Conservation (phyloP, 2,113 vertebrate genomes). For the Tachycineta bicolor region DNA sequence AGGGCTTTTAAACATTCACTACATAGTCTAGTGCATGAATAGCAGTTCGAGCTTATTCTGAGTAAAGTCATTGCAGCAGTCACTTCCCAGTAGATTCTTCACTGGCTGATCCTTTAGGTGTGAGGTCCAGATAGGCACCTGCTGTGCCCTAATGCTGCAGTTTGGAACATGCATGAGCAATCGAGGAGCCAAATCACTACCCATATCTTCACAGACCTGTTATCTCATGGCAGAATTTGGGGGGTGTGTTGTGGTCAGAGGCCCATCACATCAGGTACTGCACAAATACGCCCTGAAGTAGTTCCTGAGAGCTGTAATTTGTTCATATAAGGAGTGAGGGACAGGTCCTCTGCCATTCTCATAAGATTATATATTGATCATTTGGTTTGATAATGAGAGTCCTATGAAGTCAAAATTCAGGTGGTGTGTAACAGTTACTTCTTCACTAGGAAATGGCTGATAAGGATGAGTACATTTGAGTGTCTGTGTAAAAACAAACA, state of each 20-base stretch:
- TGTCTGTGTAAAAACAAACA: not conserved
- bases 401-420: not conserved
- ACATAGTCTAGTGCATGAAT: not conserved
- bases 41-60: not conserved
- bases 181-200: not conserved
- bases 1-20: not conserved
- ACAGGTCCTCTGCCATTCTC: not conserved
- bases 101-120: not conserved
- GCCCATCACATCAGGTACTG: not conserved
- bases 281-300: not conserved
- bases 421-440: not conserved
- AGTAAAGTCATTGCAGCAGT: not conserved
- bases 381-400: not conserved
- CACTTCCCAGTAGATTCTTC: not conserved
- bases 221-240: not conserved
- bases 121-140: not conserved
- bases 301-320: not conserved
- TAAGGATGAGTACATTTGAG: not conserved
- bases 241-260: not conserved
- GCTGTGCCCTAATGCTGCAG: not conserved
- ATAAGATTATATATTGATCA: not conserved
- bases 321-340: fast-evolving
- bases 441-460: not conserved
- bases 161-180: not conserved
- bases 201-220: not conserved